Conservation (phyloP, 2,888 invertebrate genomes). For the Pandemis heparana region DNA sequence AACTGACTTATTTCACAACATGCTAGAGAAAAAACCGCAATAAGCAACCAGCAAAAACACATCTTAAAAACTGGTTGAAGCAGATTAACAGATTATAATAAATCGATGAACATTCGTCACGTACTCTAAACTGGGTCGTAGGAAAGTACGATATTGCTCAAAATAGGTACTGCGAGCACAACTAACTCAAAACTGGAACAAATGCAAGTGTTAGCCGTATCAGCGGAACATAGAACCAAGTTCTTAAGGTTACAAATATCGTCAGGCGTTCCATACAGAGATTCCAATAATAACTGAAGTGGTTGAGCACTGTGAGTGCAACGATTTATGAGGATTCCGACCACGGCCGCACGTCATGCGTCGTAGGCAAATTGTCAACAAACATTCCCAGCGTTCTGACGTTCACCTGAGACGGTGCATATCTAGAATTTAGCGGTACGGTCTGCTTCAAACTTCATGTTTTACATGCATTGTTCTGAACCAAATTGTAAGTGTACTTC, state of each 20-base stretch:
- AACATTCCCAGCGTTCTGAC: constrained; percentile 37
- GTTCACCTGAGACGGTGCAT: constrained; percentile 29
- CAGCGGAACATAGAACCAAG: not conserved
- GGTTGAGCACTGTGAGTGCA: constrained; percentile 49
- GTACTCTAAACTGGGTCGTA: too few relatives aligned
- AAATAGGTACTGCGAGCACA: too few relatives aligned
- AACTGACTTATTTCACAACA: too few relatives aligned
- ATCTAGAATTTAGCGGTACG: constrained; percentile 37
- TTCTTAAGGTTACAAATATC: constrained; percentile 55
- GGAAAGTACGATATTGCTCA: too few relatives aligned
- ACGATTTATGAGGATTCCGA: constrained; percentile 54
- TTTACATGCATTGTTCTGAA: constrained; percentile 37
- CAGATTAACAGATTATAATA: too few relatives aligned
- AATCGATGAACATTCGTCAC: too few relatives aligned
- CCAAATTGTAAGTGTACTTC: constrained; percentile 27
- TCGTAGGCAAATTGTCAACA: constrained; percentile 50
- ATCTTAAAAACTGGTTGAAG: too few relatives aligned
- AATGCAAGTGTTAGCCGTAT: not conserved
- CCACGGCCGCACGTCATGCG: constrained; percentile 46
- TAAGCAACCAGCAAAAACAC: too few relatives aligned
- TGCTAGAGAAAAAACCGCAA: too few relatives aligned
- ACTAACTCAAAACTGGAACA: not conserved
- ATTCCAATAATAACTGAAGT: constrained; percentile 68
- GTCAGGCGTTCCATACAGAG: constrained; percentile 59
- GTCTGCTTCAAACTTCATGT: constrained; percentile 37